A percentile compares a stretch with the other conserved stretches of the same genome.
Evolutionary conservation across 2,888 invertebrate genomes (phyloP).

Genomic region (Apotomis turbidana): DNA sequence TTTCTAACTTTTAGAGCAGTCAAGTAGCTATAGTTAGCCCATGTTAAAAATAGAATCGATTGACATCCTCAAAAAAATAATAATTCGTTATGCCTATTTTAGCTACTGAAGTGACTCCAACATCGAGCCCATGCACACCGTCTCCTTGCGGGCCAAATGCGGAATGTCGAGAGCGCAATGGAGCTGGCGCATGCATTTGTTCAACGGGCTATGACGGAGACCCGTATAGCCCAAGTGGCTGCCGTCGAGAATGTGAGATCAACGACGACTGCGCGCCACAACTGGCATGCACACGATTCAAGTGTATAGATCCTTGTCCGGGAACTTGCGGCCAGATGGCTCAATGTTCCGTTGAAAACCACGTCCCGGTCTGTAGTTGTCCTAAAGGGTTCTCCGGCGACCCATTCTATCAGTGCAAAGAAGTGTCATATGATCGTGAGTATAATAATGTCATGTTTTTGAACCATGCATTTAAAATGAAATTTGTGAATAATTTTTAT

Average conservation of each 20-base stretch:
- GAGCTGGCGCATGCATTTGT: conserved; percentile 93
- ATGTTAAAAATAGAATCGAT: too few relatives aligned
- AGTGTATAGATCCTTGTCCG: conserved; percentile 93
- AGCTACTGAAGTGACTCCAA: conserved; percentile 86
- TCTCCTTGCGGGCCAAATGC: conserved; percentile 94
- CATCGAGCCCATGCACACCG: conserved; percentile 90
- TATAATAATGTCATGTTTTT: conserved; percentile 8
- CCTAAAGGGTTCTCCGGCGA: conserved; percentile 90
- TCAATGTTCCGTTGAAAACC: conserved; percentile 90
- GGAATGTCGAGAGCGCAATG: conserved; percentile 91
- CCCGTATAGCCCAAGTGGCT: conserved; percentile 89
- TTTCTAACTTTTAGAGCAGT: too few relatives aligned
- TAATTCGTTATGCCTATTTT: conserved; percentile 48
- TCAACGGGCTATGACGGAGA: conserved; percentile 91
- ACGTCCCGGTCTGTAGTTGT: conserved; percentile 91
- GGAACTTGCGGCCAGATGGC: conserved; percentile 93
- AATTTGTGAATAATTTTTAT: too few relatives aligned
- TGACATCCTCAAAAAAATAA: too few relatives aligned
- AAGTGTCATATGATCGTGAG: conserved; percentile 76
- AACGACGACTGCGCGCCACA: conserved; percentile 89
- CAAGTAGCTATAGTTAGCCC: too few relatives aligned
- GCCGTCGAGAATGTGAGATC: conserved; percentile 90
- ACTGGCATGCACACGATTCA: conserved; percentile 90
- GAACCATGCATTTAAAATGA: too few relatives aligned
- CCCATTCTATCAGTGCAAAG: conserved; percentile 90